phyloP scores from a whole-genome alignment of 2,888 invertebrate species.

The Gisinianus flammeolus region DNA sequence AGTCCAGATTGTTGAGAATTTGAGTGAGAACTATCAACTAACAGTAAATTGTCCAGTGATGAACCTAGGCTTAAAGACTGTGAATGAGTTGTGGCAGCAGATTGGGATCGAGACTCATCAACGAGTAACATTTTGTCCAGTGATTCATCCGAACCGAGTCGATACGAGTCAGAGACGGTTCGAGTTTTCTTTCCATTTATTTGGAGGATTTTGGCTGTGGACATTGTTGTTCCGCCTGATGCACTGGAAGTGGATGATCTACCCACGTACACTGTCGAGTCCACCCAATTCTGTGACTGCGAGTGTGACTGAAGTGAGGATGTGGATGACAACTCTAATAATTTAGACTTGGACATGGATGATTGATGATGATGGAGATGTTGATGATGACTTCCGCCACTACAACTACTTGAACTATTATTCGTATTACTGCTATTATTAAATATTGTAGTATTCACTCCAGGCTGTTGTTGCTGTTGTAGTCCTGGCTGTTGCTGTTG shows the following conservation, averaged over 20 bases:
- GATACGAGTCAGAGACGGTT: constrained; percentile 57
- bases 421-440: constrained; percentile 27
- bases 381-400: constrained; percentile 26
- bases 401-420: constrained; percentile 27
- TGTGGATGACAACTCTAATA: constrained; percentile 21
- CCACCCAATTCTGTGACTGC: constrained; percentile 49
- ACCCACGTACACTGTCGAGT: constrained; percentile 50
- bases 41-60: constrained; percentile 55
- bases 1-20: constrained; percentile 50
- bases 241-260: constrained; percentile 43
- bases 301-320: constrained; percentile 15
- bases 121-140: constrained; percentile 42
- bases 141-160: constrained; percentile 46
- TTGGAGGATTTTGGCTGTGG: constrained; percentile 16
- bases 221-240: constrained; percentile 11
- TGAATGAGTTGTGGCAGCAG: constrained; percentile 40
- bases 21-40: constrained; percentile 52
- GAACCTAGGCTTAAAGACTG: constrained; percentile 51
- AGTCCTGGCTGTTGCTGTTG: constrained; percentile 40
- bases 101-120: constrained; percentile 44
- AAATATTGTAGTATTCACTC: background rate
- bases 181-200: constrained; percentile 40
- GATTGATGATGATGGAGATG: constrained; percentile 25
- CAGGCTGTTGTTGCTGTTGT: constrained; percentile 23
- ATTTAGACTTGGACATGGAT: constrained; percentile 15